Percentiles rank a stretch among this genome's conserved stretches.
Evolutionary conservation across 2,113 vertebrate species (phyloP).

Genomic region (Edolisoma coerulescens): DNA sequence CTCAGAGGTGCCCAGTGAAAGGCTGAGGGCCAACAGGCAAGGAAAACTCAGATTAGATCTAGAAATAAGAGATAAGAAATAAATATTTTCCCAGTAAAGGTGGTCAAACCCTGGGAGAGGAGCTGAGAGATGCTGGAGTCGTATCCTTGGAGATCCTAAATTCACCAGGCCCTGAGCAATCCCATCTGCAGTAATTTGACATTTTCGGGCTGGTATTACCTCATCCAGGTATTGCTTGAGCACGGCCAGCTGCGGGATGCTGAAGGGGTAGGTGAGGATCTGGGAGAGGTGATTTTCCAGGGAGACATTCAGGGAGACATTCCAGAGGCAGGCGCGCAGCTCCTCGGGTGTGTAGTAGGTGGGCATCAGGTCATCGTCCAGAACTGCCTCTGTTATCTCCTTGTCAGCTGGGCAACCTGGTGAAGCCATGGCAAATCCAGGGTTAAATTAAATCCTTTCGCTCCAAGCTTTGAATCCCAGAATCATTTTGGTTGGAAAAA

Average conservation of each 20-base stretch:
- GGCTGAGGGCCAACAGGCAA: background rate
- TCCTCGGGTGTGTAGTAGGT: background rate
- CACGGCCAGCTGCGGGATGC: slow-evolving; percentile 19
- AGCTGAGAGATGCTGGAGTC: background rate
- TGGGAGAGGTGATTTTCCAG: background rate
- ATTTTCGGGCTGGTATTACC: slow-evolving; percentile 1
- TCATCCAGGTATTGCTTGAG: slow-evolving; percentile 56
- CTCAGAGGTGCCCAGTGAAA: background rate
- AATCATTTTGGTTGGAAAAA: background rate
- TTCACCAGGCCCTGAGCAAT: background rate
- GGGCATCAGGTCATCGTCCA: background rate
- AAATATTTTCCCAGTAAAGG: background rate
- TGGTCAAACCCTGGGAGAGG: background rate
- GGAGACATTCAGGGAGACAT: background rate
- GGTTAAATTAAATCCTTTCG: background rate
- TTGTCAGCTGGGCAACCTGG: background rate
- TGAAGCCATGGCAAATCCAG: background rate
- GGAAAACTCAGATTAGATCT: background rate
- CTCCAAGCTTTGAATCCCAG: background rate
- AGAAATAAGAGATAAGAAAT: background rate
- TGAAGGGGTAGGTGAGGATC: slow-evolving; percentile 48
- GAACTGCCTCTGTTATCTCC: background rate
- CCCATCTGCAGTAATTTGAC: background rate
- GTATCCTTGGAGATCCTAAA: background rate
- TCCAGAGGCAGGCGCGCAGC: slow-evolving; percentile 52